Base-by-base conservation (phyloP, 2,888 invertebrate genomes). In the Chloroclysta siterata region DNA sequence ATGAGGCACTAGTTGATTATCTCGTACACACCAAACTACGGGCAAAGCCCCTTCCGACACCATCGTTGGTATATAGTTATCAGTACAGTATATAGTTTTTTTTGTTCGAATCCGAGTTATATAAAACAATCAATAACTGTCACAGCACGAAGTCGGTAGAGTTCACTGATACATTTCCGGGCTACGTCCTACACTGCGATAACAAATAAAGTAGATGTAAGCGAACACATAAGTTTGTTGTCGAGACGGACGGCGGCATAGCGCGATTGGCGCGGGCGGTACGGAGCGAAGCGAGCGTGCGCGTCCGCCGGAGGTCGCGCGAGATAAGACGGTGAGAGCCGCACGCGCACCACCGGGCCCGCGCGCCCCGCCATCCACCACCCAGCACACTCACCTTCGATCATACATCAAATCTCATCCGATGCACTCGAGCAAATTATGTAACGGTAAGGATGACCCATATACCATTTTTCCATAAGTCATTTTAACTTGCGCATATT, bases 21-120 rank as follows among this genome's bases (percentile, higher is more conserved):
- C 94, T 85, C 95, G 94, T 83, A 94, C 91, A 92, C 95, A 95
- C 95, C 95, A 95, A 83, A 95, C 95, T 76, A 95, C 95, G 87
- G 93, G 93, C 87, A 93, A 76, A 80, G 93, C 89, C 85, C 94
- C 94, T 84, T 94, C 93, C 71, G 95, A 94, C 84, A 95, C 94
- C 95, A 95, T 95, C 82, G 87, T 94, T 84, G 80, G 72, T n/a
- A n/a, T n/a, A n/a, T n/a, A n/a, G 73, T 79, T 78, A 72, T 76
- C 72, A 80, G 72, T 66, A 65, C 73, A 80, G 72, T 66, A 65
- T 73, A 63, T 68, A 64, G 68, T 73, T 71, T 55, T 62, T 36
- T 8, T 39, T 50, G 29, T 74, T 55, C 70, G 58, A 60, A 66
- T 51, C 15, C n/a, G 2, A 69, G 57, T 63, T 58, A 61, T 28